Evolutionary conservation across 1,140 invertebrate species (phyloP), one percentile per base, ranked within the genome.

Genomic region (Brachionus calyciflorus): DNA sequence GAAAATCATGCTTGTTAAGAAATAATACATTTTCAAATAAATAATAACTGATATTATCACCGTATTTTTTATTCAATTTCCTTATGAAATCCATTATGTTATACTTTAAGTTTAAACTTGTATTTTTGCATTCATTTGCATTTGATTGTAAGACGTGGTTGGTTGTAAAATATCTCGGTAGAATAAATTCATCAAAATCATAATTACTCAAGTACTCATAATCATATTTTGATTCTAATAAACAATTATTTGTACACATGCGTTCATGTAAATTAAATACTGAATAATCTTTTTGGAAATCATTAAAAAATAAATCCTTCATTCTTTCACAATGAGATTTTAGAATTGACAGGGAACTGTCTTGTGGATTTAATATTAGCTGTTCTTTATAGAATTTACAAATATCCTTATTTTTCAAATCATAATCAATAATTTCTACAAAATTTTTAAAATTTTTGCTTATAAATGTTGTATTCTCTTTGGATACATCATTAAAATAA

Each of bases 131-230:
- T 5, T 1, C 2, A 10, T 12, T 55, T 28, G 53, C 26, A 12
- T 30, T 55, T n/a, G n/a, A n/a, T 4, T 55, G 3, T 6, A 28
- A 10, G 3, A 55, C 28, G 14, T 3, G 7, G 30, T 55, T 28
- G 3, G 53, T 55, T 9, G 3, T 14, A 55, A 28, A n/a, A 6
- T 4, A 55, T 10, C 53, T 26, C n/a, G 53, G 53, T n/a, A 55
- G 30, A 28, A 55, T 55, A 30, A 55, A 55, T 14, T 55, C 53
- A 30, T 55, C 53, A 55, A 55, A 55, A 30, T 55, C 53, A 12
- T 55, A 55, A 30, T 55, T 55, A 30, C 53, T 55, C 12, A 55
- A 28, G 12, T 55, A 30, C 21, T 55, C 24, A n/a, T 55, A 55
- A 4, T 55, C 53, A 30, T 28, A 10, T 10, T n/a, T 12, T n/a